Evolutionary conservation across 2,888 invertebrate genomes (phyloP).

Genomic region (Plagodis pulveraria): DNA sequence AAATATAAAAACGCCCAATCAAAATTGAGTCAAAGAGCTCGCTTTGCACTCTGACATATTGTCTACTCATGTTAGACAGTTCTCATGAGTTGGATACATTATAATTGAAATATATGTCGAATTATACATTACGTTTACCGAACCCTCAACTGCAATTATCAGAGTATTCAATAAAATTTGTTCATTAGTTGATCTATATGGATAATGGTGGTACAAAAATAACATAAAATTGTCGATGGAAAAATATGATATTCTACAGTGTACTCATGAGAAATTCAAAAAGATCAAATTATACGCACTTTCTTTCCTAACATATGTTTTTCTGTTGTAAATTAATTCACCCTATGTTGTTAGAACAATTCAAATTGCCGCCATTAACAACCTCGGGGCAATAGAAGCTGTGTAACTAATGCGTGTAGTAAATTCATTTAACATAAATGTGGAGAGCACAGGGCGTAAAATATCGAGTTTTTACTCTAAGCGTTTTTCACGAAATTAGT

Average conservation of each 20-base stretch:
- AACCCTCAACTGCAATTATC: too few species aligned
- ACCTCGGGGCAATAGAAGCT: slow-evolving; percentile 32
- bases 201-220: too few species aligned
- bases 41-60: too few species aligned
- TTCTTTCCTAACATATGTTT: slow-evolving; percentile 43
- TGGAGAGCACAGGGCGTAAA: slow-evolving; percentile 56
- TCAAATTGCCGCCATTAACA: slow-evolving; percentile 12
- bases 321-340: slow-evolving; percentile 30
- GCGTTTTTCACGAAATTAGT: slow-evolving; percentile 40
- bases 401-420: slow-evolving; percentile 40
- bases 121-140: too few species aligned
- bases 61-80: too few species aligned
- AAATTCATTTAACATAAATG: slow-evolving; percentile 47
- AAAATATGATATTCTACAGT: neutral
- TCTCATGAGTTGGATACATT: too few species aligned
- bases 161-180: too few species aligned
- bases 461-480: slow-evolving; percentile 52
- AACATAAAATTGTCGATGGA: too few species aligned
- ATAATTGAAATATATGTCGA: too few species aligned
- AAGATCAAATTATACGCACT: slow-evolving; percentile 23
- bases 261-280: neutral
- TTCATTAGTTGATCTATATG: too few species aligned
- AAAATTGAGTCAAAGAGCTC: too few species aligned
- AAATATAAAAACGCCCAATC: too few species aligned
- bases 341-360: slow-evolving; percentile 35